Conservation (phyloP, 2,888 invertebrate species). For the Macrostomum cliftonense region DNA sequence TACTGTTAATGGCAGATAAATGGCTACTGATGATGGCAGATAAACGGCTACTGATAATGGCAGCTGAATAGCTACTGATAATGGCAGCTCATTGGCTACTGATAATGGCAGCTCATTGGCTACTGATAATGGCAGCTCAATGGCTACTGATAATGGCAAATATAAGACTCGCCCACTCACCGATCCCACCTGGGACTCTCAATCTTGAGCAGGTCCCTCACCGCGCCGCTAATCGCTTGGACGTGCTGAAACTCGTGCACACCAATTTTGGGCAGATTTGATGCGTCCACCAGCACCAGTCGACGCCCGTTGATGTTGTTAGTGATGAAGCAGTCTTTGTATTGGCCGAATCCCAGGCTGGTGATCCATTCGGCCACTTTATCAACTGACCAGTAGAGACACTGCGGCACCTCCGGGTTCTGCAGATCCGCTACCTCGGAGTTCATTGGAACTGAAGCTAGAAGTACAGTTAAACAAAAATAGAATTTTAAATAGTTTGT, state of each 20-base stretch:
- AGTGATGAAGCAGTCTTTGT: constrained; percentile 24
- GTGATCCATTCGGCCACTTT: constrained; percentile 29
- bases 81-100: too few relatives aligned
- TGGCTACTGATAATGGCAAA: too few relatives aligned
- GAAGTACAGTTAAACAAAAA: too few relatives aligned
- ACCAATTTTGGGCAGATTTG: constrained; percentile 26
- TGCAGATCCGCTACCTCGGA: constrained; percentile 18
- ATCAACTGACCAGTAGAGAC: constrained; percentile 23
- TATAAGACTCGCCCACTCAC: too few relatives aligned
- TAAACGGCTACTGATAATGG: too few relatives aligned
- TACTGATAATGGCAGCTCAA: too few relatives aligned
- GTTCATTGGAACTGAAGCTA: too few relatives aligned
- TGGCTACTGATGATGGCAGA: too few relatives aligned
- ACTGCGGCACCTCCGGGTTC: constrained; percentile 25
- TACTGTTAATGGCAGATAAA: too few relatives aligned
- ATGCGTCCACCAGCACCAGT: constrained; percentile 21
- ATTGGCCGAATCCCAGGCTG: constrained; percentile 24
- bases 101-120: too few relatives aligned
- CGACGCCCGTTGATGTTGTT: constrained; percentile 25
- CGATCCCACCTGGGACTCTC: constrained; percentile 27
- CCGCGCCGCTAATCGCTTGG: constrained; percentile 16
- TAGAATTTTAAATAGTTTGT: too few relatives aligned
- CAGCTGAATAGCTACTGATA: too few relatives aligned
- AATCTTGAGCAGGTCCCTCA: constrained; percentile 19
- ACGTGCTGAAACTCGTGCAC: constrained; percentile 30